Evolutionary conservation across 2,113 vertebrate species (phyloP).

Genomic region (Poicephalus meyeri): DNA sequence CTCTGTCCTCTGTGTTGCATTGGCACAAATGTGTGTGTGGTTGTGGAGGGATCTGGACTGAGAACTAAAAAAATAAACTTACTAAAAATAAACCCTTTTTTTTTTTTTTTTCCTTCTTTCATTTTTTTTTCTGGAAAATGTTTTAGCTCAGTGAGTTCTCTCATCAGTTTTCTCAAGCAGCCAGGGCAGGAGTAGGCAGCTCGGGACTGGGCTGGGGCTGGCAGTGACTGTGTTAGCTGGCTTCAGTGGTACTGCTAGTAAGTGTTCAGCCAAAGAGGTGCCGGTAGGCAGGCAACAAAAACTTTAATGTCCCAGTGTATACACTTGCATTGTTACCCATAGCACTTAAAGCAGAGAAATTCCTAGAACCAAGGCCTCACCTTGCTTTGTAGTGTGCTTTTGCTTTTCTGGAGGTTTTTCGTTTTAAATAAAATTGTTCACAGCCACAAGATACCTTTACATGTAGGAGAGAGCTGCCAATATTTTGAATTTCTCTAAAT

Average conservation of each 20-base stretch:
- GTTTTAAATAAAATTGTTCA: neutral
- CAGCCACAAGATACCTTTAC: neutral
- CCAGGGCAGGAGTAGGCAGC: neutral
- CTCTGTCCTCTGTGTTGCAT: neutral
- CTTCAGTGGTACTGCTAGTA: neutral
- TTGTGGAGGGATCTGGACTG: neutral
- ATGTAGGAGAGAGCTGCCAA: neutral
- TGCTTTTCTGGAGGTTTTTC: neutral
- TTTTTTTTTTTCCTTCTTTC: fast-evolving
- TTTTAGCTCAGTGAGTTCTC: neutral
- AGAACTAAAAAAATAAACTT: neutral
- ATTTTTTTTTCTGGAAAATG: neutral
- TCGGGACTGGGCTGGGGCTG: neutral
- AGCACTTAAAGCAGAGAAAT: neutral
- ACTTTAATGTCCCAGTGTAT: neutral
- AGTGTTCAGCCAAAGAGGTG: neutral
- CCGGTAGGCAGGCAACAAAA: neutral
- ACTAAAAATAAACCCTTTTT: neutral
- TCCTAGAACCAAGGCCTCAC: neutral
- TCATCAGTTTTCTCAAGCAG: neutral
- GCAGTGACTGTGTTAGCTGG: neutral
- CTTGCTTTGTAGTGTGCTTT: neutral
- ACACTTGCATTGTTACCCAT: neutral
- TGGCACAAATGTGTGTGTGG: neutral
- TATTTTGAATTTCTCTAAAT: neutral